A percentile compares a stretch with the other conserved stretches of the same genome.
Conservation (phyloP, 2,888 invertebrate genomes). For the Parnassius apollo region DNA sequence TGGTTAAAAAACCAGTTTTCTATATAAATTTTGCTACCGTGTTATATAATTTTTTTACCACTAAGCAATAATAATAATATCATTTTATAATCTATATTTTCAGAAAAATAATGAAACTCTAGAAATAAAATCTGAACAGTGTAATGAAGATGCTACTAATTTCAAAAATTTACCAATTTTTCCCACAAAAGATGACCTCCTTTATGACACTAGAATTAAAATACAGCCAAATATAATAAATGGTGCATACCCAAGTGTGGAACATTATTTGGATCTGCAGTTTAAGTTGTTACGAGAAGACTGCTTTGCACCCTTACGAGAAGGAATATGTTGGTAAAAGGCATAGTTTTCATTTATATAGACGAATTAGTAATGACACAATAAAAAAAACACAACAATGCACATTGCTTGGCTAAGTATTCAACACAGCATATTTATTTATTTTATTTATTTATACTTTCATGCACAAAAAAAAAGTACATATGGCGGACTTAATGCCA, state of each 20-base stretch:
- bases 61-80: no score
- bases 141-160: slow-evolving; percentile 39
- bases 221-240: slow-evolving; percentile 79
- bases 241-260: slow-evolving; percentile 83
- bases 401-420: no score
- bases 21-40: no score
- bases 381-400: no score
- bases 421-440: no score
- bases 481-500: no score
- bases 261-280: slow-evolving; percentile 90
- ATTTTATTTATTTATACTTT: no score
- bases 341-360: slow-evolving; percentile 12
- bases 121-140: slow-evolving; percentile 9
- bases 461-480: no score
- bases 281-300: slow-evolving; percentile 90
- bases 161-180: slow-evolving; percentile 62
- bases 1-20: no score
- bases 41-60: no score
- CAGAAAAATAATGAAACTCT: slow-evolving; percentile 10
- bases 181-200: slow-evolving; percentile 77
- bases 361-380: no score
- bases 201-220: slow-evolving; percentile 61
- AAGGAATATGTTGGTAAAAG: slow-evolving; percentile 81
- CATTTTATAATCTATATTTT: not conserved
- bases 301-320: slow-evolving; percentile 86